Percentiles rank a stretch among this genome's conserved stretches.
Conservation (phyloP, 2,797 vertebrate species). For the Yasuhikotakia modesta region DNA sequence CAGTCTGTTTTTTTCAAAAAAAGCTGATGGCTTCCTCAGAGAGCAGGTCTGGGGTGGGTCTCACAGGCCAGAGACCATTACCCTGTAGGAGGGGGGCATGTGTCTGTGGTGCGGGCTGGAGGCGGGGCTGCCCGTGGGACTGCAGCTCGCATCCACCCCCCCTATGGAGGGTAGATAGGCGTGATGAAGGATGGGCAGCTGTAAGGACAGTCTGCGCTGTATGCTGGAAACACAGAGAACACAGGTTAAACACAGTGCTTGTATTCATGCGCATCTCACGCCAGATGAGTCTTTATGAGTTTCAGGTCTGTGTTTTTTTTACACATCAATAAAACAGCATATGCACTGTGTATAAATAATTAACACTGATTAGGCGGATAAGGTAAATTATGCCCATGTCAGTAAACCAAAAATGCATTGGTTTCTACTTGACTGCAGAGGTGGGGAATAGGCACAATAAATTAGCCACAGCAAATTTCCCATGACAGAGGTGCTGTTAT, state of each 20-base stretch:
- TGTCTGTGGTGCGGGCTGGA: conserved; percentile 98
- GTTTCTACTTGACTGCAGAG: conserved; percentile 4
- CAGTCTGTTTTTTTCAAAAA: conserved; percentile 74
- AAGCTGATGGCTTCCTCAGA: conserved; percentile 69
- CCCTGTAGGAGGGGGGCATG: conserved; percentile 96
- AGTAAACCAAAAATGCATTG: conserved; percentile 14
- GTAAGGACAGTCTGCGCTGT: conserved; percentile 96
- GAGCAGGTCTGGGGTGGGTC: conserved; percentile 61
- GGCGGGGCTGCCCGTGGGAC: conserved; percentile 92
- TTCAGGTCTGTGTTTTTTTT: conserved; percentile 22
- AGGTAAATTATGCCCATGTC: background rate
- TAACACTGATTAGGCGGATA: conserved; percentile 15
- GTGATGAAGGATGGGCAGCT: conserved; percentile 97
- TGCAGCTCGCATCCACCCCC: conserved; percentile 97
- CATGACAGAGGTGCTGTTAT: conserved; percentile 24
- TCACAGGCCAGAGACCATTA: conserved; percentile 99
- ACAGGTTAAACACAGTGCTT: background rate
- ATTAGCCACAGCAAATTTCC: conserved; percentile 2
- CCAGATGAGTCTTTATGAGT: conserved; percentile 60
- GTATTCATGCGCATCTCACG: background rate
- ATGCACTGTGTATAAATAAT: conserved; percentile 21
- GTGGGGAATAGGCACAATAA: background rate
- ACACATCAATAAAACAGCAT: conserved; percentile 26
- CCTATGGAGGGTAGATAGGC: conserved; percentile 99
- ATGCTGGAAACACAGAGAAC: conserved; percentile 80